Percentiles rank a stretch among this genome's conserved stretches.
Conservation (phyloP, 2,888 invertebrate species). For the Macropis europaea region DNA sequence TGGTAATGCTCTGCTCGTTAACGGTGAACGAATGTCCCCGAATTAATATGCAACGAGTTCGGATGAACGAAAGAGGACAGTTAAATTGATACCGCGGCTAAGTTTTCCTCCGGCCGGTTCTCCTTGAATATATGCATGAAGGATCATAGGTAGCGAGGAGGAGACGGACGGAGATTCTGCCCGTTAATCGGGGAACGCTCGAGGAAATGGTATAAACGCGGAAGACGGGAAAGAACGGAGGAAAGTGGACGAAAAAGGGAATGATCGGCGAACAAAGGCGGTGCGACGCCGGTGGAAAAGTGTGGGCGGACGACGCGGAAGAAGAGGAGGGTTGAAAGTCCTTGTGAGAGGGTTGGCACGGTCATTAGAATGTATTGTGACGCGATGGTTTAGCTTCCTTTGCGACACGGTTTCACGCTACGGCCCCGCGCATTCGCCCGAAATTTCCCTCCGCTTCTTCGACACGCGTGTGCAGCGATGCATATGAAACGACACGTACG, state of each 20-base stretch:
- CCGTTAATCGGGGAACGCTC: slow-evolving; percentile 25
- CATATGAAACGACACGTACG: slow-evolving; percentile 8
- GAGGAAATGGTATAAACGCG: slow-evolving; percentile 26
- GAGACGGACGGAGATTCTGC: slow-evolving; percentile 1
- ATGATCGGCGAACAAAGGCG: slow-evolving; percentile 15
- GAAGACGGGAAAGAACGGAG: too few species aligned
- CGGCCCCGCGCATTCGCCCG: slow-evolving; percentile 1
- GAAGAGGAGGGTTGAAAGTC: slow-evolving; percentile 34
- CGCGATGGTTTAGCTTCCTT: slow-evolving; percentile 68
- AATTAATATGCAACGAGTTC: slow-evolving; percentile 35
- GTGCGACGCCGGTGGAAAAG: slow-evolving; percentile 13
- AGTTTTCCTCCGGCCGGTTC: not conserved
- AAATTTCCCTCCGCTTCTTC: slow-evolving; percentile 18
- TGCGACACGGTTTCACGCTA: slow-evolving; percentile 6
- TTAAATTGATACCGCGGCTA: slow-evolving; percentile 5
- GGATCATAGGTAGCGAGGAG: not conserved
- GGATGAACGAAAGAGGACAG: not conserved
- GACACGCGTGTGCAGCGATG: not conserved
- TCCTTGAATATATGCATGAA: slow-evolving; percentile 16
- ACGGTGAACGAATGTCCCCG: not conserved
- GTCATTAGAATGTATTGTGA: slow-evolving; percentile 78
- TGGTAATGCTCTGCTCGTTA: slow-evolving; percentile 32
- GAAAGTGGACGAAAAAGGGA: not conserved
- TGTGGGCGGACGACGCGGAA: not conserved
- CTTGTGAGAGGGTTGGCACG: slow-evolving; percentile 40